Base-by-base conservation (phyloP, 1,140 invertebrate genomes). In the Zophobas morio region DNA sequence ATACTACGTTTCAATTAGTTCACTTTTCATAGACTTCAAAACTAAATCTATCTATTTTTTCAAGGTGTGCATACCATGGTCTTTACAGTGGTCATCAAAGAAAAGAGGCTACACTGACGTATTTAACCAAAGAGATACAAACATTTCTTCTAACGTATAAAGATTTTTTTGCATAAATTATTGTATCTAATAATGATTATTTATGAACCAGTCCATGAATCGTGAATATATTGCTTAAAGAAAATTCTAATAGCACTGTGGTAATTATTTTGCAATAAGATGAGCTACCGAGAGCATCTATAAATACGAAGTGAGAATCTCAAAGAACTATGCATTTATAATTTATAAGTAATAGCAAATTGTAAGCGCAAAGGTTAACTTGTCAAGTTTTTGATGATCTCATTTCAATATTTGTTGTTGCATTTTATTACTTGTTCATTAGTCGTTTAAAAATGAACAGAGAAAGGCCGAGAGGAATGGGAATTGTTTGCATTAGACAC, bases 351-450 rank as follows among this genome's bases (percentile, higher is more conserved):
- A 66, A 66, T 66, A 39, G 60, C 60, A 66, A 66, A 66, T 66
- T 66, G 60, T 66, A 66, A 66, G 40, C 60, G 20, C 60, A 66
- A 66, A 66, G 60, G 60, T 66, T 66, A 66, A 66, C 60, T 66
- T 66, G 60, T 66, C 60, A 66, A 42, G 60, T 66, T 66, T 66
- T 66, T 66, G 60, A 66, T 66, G 60, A 66, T 66, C 60, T 66
- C 60, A 66, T 66, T 66, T 39, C 39, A 66, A 66, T 66, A 66
- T 66, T 66, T 66, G 60, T 66, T 66, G 42, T 66, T 66, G 60
- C 60, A 66, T 66, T 66, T 66, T 66, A 66, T 66, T 66, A 66
- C 60, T 66, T 66, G 39, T 66, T 66, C 60, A 66, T 42, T 66
- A 66, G 4, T 66, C n/a, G 60, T 2, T 66, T 20, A 66, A 66